Evolutionary conservation across 2,888 invertebrate genomes (phyloP).

Genomic region (Didymodactylos carnosus): DNA sequence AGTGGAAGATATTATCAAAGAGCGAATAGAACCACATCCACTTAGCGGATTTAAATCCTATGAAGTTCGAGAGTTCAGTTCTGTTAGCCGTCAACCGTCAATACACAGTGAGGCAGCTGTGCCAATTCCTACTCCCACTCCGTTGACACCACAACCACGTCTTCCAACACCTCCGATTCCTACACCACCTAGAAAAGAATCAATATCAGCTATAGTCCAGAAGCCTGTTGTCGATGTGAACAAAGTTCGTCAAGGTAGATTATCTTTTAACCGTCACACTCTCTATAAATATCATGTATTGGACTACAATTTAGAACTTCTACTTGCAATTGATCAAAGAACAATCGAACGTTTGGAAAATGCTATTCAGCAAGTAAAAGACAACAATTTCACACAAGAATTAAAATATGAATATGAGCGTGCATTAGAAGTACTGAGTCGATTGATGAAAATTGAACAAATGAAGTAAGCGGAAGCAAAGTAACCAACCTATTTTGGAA

Average conservation of each 20-base stretch:
- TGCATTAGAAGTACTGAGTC: not conserved
- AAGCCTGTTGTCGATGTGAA: not conserved
- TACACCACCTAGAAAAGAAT: not conserved
- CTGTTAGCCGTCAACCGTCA: not conserved
- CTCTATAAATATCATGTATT: not conserved
- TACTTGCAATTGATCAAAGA: not conserved
- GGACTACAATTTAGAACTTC: not conserved
- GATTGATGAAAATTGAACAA: not conserved
- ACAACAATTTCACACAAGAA: not conserved
- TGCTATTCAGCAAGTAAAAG: not conserved
- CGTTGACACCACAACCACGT: not conserved
- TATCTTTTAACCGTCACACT: not conserved
- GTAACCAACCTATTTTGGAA: too few relatives aligned
- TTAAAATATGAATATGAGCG: not conserved
- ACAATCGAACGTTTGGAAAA: not conserved
- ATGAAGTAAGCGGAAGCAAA: not conserved
- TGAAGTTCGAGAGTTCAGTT: not conserved
- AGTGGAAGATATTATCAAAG: not conserved
- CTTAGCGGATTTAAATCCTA: not conserved
- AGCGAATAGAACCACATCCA: not conserved
- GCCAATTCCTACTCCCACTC: not conserved
- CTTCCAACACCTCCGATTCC: not conserved
- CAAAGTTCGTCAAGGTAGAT: not conserved
- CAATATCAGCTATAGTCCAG: not conserved
- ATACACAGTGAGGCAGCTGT: not conserved